phyloP scores from a whole-genome alignment of 2,888 invertebrate genomes.

The Sphaerophoria taeniata region DNA sequence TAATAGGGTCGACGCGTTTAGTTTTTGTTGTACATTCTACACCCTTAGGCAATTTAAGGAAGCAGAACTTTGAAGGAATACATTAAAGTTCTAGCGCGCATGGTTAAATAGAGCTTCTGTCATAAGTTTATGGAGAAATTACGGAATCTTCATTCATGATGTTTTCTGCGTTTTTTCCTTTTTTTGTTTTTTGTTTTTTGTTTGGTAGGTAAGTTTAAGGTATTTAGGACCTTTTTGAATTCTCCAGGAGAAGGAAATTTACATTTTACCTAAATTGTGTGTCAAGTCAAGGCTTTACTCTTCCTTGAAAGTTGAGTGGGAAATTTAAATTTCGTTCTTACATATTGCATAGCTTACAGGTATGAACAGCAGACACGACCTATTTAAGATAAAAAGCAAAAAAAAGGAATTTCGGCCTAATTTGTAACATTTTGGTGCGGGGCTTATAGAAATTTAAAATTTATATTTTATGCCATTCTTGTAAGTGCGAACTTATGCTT shows the following conservation, averaged over 20 bases:
- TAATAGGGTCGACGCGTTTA: constrained; percentile 43
- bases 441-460: too few species aligned
- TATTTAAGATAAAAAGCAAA: too few species aligned
- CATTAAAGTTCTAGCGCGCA: background rate
- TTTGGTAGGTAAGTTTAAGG: background rate
- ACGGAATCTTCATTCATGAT: constrained; percentile 37
- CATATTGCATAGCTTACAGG: too few species aligned
- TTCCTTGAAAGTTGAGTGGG: too few species aligned
- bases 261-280: constrained; percentile 17
- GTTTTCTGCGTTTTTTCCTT: background rate
- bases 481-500: too few species aligned
- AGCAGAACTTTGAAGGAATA: constrained; percentile 12
- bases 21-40: background rate
- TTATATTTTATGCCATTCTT: too few species aligned
- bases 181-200: background rate
- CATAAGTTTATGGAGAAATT: background rate
- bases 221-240: constrained; percentile 30
- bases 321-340: too few species aligned
- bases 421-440: too few species aligned
- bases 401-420: too few species aligned
- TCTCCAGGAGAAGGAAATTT: constrained; percentile 3
- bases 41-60: constrained; percentile 12
- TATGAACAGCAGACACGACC: too few species aligned
- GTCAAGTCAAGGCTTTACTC: constrained; percentile 43
- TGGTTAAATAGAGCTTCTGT: constrained; percentile 11